Percentiles rank a stretch among this genome's conserved stretches.
These are phyloP conservation scores for Archips crataeganus DNA, from an alignment of 2,888 invertebrate genomes.

Conservation along the genomic window DNA sequence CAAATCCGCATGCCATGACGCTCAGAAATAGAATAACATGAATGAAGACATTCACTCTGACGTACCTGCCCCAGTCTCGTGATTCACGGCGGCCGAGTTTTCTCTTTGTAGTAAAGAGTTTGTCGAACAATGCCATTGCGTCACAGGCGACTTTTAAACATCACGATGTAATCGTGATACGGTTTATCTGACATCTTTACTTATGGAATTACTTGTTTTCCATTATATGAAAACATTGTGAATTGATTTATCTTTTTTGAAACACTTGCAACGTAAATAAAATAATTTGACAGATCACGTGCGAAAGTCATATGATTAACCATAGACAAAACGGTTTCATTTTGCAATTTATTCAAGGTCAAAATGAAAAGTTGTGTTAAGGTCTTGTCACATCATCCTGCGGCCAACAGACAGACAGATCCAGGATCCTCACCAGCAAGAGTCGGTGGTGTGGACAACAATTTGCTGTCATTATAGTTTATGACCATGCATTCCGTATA, in stretches of 20 bases:
- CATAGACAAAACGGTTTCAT: conserved; percentile 65
- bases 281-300: conserved; percentile 79
- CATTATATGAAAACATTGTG: conserved; percentile 23
- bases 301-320: conserved; percentile 81
- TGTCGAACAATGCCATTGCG: conserved; percentile 91
- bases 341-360: conserved; percentile 61
- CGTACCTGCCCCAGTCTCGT: conserved; percentile 82
- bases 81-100: conserved; percentile 74
- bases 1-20: conserved; percentile 58
- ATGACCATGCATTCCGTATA: too few species aligned
- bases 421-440: too few species aligned
- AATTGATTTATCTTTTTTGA: conserved; percentile 44
- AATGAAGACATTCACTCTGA: conserved; percentile 70
- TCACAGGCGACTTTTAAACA: conserved; percentile 61
- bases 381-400: too few species aligned
- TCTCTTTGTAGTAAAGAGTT: conserved; percentile 89
- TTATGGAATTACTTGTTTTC: conserved; percentile 29
- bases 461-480: too few species aligned
- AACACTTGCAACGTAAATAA: conserved; percentile 54
- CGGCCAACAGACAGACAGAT: too few species aligned
- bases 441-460: too few species aligned
- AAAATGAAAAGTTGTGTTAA: conserved; percentile 34
- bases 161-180: conserved; percentile 62
- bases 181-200: conserved; percentile 57
- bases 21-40: conserved; percentile 68